Base-by-base conservation (phyloP, 1,140 invertebrate genomes). In the Argopecten irradians region DNA sequence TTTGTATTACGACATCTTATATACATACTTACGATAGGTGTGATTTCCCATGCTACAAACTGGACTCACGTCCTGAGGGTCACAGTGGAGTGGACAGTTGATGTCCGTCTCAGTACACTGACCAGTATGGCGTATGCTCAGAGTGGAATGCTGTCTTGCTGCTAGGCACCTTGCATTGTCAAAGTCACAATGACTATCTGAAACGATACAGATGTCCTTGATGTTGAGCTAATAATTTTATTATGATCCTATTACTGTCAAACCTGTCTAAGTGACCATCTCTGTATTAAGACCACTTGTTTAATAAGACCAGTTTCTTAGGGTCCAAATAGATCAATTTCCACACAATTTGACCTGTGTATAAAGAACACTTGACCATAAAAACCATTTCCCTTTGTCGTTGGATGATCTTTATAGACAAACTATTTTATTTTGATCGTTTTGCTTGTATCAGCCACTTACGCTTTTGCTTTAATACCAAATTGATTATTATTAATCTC, bases 31-130 rank as follows among this genome's bases (percentile, higher is more conserved):
- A 90, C 89, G 83, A 32, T 86, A 90, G 41, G 89, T 90, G 19
- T 84, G 39, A 41, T 90, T 90, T 13, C 87, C 87, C 43, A 85
- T 88, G 71, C 86, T 88, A 46, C 89, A 90, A 0, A 90, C 89
- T 0, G 89, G 89, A 14, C 88, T 87, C 28, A 90, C 3, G 9
- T 86, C 83, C 28, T 71, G 82, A 71, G 55, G 2, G 55, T 90
- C 87, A 71, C 89, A 90, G 14, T 32, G 46, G 11, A 22, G 32
- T n/a, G 89, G 86, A 46, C 89, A 90, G 35, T 88, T 34, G 7
- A 46, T 39, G 71, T 39, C 83, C 5, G 41, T 39, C n/a, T 86
- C 16, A 0, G 87, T 84, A 41, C 89, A 90, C 28, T 86, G 84
- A 32, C 89, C 89, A 86, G 9, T 34, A 19, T 90, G 89, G 7